Evolutionary conservation across 2,797 vertebrate genomes (phyloP).

Genomic region (Neosalanx taihuensis): DNA sequence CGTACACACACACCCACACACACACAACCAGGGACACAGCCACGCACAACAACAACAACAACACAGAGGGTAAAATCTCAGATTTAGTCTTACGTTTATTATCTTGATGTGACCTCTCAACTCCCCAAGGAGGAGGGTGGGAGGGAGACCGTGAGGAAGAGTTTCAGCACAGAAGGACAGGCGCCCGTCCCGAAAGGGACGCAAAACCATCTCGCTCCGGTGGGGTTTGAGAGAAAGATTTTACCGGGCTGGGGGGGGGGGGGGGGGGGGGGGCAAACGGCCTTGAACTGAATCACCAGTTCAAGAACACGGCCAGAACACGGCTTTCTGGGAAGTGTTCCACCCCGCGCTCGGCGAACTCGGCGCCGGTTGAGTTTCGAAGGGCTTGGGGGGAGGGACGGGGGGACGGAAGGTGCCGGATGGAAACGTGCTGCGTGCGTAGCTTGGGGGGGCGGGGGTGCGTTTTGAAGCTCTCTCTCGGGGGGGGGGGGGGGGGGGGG

Average conservation of each 20-base stretch:
- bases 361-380: background rate
- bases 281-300: slow-evolving; percentile 64
- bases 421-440: slow-evolving; percentile 14
- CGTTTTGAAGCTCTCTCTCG: background rate
- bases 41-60: slow-evolving; percentile 18
- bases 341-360: background rate
- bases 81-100: background rate
- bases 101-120: background rate
- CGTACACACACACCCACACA: slow-evolving; percentile 27
- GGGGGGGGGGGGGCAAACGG: too few relatives aligned
- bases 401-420: background rate
- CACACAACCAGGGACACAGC: slow-evolving; percentile 4
- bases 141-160: slow-evolving; percentile 47
- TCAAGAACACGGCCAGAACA: too few relatives aligned
- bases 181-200: slow-evolving; percentile 18
- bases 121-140: slow-evolving; percentile 16
- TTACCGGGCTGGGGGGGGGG: slow-evolving; percentile 61
- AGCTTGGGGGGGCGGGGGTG: background rate
- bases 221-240: slow-evolving; percentile 57
- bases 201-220: slow-evolving; percentile 38
- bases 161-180: slow-evolving; percentile 47
- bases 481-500: too few relatives aligned
- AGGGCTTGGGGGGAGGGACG: too few relatives aligned
- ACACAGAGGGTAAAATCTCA: background rate
- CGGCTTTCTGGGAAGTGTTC: slow-evolving; percentile 7